Base-by-base conservation (phyloP, 1,140 invertebrate species). In the Euura lappo region DNA sequence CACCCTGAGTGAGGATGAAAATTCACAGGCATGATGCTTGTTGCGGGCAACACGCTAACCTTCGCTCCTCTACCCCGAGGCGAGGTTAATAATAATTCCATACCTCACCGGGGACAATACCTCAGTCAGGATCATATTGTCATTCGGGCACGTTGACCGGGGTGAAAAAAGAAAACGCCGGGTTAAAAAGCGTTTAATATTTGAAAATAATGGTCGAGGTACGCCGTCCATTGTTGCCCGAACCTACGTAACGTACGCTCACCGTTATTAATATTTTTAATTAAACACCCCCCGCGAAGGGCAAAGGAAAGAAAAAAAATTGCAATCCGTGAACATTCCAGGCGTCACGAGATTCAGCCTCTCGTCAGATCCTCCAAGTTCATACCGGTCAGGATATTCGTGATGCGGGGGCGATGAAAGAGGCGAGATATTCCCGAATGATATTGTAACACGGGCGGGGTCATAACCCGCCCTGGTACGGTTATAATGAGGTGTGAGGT, bases 181-280 rank as follows among this genome's bases (percentile, higher is more conserved):
- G 28, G 28, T 28, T 28, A 28, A 68, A 72, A 47, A 65, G 28
- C 28, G 28, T 28, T 28, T 28, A 28, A 28, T 28, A 28, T 28
- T 28, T 28, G 28, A 28, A 28, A 28, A 28, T 28, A 28, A 28
- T 1, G 51, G 10, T 60, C 8, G 51, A n/a, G 51, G 51, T n/a
- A 11, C 13, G 13, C 8, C 51, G 51, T 8, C 70, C 69, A 77
- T 79, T 79, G 77, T 80, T 74, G 67, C 72, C 71, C 74, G 74
- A 28, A 28, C 28, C 28, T 28, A 28, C 28, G 28, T 28, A 28
- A 28, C 28, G 28, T 28, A 28, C 28, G 28, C 28, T 74, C 75
- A 73, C 78, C 73, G 79, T 80, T 81, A 79, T 81, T 81, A 81
- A 83, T 80, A 81, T 81, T 83, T 83, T 83, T 83, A 80, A 83